Evolutionary conservation across 2,113 vertebrate genomes (phyloP), one percentile per base, ranked within the genome.

Genomic region (Hoplias malabaricus): DNA sequence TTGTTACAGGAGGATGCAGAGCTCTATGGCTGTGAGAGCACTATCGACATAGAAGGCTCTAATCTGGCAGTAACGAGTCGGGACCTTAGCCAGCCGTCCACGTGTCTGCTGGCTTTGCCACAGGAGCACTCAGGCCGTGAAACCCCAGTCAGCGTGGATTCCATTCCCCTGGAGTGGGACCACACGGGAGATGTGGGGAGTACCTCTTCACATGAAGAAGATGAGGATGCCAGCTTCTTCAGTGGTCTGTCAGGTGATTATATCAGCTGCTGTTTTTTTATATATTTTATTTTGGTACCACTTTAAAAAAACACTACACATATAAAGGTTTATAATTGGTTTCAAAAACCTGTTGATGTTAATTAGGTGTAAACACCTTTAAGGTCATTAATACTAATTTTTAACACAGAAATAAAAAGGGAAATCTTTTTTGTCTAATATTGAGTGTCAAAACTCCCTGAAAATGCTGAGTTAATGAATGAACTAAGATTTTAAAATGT

Each of bases 121-220:
- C 92, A 94, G 0, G 95, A 96, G 84, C 88, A 92, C 12, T 98
- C 96, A 0, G 96, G 96, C 57, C 92, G 96, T 0, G 97, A 95
- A 87, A 99, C 97, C 0, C 97, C 97, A 0, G 93, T 95, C 78
- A 98, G 97, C 0, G 93, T 98, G 46, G 96, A 98, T 88, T 99
- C 98, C 27, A 95, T 99, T 84, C 95, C 96, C 0, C 90, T 99
- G 1, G 98, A 99, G 89, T 98, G 97, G 97, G 98, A 99, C 83
- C 97, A 97, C 92, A 98, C 96, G 0, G 96, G 94, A 54, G 97
- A 99, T 0, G 95, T 98, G 14, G 96, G 97, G 25, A 94, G 94
- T 16, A 96, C 95, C 4, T 96, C 95, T 1, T 94, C 96, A 25
- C 95, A 93, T 0, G 96, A 98, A 86, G 96, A 98, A 0, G 95